These are phyloP conservation scores for Megalopta genalis DNA, from an alignment of 1,140 invertebrate species.

Conservation along the genomic window DNA sequence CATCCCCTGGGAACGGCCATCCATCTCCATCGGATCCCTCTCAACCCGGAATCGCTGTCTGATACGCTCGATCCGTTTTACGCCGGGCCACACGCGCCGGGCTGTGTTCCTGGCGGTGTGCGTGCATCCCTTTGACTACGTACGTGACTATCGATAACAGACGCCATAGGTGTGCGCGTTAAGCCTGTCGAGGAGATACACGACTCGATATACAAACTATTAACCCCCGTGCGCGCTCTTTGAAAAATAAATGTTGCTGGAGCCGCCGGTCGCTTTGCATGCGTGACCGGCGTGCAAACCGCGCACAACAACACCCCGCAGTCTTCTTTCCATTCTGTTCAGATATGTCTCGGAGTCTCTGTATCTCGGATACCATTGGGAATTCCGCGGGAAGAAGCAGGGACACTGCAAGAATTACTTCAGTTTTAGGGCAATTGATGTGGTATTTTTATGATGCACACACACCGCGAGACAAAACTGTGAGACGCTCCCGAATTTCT, in stretches of 20 bases:
- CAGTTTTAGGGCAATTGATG: background rate
- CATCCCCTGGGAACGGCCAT: slow-evolving; percentile 74
- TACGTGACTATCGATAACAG: slow-evolving; percentile 43
- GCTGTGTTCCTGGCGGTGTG: background rate
- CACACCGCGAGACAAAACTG: too few relatives aligned
- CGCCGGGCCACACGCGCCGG: slow-evolving; percentile 20
- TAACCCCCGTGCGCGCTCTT: slow-evolving; percentile 58
- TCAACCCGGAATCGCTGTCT: slow-evolving; percentile 73
- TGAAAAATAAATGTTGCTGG: slow-evolving; percentile 54
- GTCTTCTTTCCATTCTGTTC: background rate
- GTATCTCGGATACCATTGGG: background rate
- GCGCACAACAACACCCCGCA: slow-evolving; percentile 12
- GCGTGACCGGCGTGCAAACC: slow-evolving; percentile 54
- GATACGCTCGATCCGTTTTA: slow-evolving; percentile 52
- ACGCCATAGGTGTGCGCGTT: slow-evolving; percentile 33
- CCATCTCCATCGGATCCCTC: slow-evolving; percentile 79
- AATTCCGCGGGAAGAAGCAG: background rate
- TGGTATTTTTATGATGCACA: too few relatives aligned
- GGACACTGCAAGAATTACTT: background rate
- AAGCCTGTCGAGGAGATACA: slow-evolving; percentile 55
- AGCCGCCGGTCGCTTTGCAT: background rate
- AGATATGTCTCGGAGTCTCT: background rate
- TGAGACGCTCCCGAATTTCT: too few relatives aligned
- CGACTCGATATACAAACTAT: slow-evolving; percentile 71
- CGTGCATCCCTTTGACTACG: slow-evolving; percentile 46